Percentiles rank a stretch among this genome's conserved stretches.
Evolutionary conservation across 2,797 vertebrate genomes (phyloP).

Genomic region (Acanthopagrus latus): DNA sequence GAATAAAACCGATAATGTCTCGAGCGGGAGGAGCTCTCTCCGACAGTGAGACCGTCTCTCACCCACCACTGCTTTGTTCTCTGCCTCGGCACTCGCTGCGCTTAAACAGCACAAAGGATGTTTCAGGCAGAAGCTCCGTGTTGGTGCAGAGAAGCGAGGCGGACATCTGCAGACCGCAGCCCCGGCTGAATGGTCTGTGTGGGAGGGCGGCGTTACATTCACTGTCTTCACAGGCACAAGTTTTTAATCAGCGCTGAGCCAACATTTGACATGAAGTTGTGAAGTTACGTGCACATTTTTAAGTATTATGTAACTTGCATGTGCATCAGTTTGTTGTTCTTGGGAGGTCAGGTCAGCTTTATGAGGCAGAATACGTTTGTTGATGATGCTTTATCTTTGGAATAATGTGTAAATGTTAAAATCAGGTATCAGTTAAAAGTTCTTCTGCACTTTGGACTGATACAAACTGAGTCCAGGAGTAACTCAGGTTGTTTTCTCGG

Average conservation of each 20-base stretch:
- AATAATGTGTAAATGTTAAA: background rate
- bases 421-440: too few species aligned
- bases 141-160: constrained; percentile 39
- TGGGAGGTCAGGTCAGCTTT: background rate
- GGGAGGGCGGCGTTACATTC: constrained; percentile 27
- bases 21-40: constrained; percentile 11
- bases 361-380: background rate
- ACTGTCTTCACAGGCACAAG: background rate
- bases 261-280: background rate
- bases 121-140: constrained; percentile 21
- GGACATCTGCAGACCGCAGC: constrained; percentile 19
- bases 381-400: background rate
- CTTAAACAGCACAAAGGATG: constrained; percentile 41
- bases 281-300: background rate
- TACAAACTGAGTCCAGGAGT: background rate
- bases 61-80: constrained; percentile 35
- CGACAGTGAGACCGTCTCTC: constrained; percentile 10
- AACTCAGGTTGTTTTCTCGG: background rate
- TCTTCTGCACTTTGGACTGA: background rate
- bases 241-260: constrained; percentile 3
- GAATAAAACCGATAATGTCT: background rate
- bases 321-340: background rate
- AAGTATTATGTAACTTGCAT: constrained; percentile 3
- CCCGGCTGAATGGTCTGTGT: constrained; percentile 28
- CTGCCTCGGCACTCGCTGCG: constrained; percentile 8